Base-by-base conservation (phyloP, 2,113 vertebrate species). In the Vulpes ferrilata region DNA sequence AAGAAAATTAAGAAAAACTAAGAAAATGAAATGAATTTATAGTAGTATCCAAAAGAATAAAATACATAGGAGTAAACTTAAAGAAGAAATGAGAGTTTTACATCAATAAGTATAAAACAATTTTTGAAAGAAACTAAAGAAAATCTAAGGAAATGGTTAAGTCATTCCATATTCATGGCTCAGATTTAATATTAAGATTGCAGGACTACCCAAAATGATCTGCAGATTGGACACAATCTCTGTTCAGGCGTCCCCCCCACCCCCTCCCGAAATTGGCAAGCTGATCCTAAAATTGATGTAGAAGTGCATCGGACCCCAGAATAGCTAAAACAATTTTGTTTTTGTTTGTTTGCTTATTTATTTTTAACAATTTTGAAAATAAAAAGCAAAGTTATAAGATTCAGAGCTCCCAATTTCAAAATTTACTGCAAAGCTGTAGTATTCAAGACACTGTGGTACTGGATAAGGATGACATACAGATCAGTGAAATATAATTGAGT, bases 131-230 rank as follows among this genome's bases (percentile, higher is more conserved):
- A 81, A 79, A 81, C 27, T 80, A 87, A 81, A 81, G 51, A 76
- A 57, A 86, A 86, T 74, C 22, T 43, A 74, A 82, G 62, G 65
- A 82, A 76, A 65, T 65, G 64, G 48, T 57, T 57, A 93, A 65
- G n/a, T 74, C 2, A 51, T 62, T 27, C 25, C 25, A 23, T 86
- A 43, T 73, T 74, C 22, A 35, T 88, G 22, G 11, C n/a, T 81
- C 57, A 48, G 19, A 78, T 84, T 93, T 89, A 84, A 78, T 78
- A 53, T 43, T 92, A 78, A 53, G 79, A 93, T 79, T 69, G 23
- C 5, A 78, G 12, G 11, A 67, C 30, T 60, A 65, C 10, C 12
- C 78, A 64, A 7, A 64, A 59, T 51, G 13, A 16, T 59, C 35
- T 85, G 48, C 22, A 78, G 22, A 30, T 90, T 67, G 60, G 55